A percentile compares a stretch with the other conserved stretches of the same genome.
Evolutionary conservation across 1,140 invertebrate species (phyloP).

Genomic region (Cydia amplana): DNA sequence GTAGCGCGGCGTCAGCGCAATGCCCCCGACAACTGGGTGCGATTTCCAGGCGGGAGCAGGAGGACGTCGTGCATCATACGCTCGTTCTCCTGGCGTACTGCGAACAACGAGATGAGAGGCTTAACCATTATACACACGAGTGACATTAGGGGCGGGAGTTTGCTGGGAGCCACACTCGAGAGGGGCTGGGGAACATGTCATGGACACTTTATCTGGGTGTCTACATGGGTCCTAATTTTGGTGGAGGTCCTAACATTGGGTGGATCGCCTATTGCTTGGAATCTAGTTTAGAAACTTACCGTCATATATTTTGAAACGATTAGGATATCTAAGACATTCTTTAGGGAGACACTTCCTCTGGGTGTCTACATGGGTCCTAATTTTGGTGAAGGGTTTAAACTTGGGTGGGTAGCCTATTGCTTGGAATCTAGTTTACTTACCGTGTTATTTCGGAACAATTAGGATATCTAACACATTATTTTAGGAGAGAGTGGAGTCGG

Average conservation of each 20-base stretch:
- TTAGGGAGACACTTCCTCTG: background rate
- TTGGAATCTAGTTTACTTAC: background rate
- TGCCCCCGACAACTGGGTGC: conserved; percentile 76
- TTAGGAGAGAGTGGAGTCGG: background rate
- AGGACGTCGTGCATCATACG: conserved; percentile 77
- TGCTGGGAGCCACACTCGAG: conserved; percentile 37
- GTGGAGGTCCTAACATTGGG: background rate
- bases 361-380: background rate
- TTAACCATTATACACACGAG: conserved; percentile 48
- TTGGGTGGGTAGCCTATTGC: background rate
- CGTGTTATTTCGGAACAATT: background rate
- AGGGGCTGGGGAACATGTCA: conserved; percentile 3
- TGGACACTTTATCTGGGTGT: conserved; percentile 2
- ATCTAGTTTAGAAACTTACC: background rate
- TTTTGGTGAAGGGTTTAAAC: background rate
- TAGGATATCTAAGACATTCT: background rate
- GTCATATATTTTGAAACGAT: background rate
- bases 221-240: background rate
- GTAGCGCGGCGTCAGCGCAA: conserved; percentile 76
- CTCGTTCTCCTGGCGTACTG: conserved; percentile 79
- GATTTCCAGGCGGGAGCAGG: conserved; percentile 76
- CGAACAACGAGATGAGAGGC: conserved; percentile 56
- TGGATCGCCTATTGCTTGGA: background rate
- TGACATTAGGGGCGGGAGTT: conserved; percentile 35
- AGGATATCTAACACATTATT: background rate